These are phyloP conservation scores for Salminus brasiliensis DNA, from an alignment of 2,113 vertebrate species.

Conservation along the genomic window DNA sequence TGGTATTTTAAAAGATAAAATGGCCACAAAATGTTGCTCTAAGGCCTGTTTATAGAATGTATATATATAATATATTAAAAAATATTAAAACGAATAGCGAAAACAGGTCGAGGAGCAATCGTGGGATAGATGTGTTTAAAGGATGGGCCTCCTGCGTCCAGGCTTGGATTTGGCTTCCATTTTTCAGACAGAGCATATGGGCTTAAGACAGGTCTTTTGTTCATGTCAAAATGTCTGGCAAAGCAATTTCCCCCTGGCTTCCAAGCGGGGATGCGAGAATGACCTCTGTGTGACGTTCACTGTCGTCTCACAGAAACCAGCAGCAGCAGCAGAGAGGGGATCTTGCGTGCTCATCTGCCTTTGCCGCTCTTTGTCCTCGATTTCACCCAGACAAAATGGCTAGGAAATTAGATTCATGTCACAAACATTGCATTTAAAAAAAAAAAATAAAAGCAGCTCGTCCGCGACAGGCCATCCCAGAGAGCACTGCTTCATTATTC, in stretches of 20 bases:
- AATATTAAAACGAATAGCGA: too few relatives aligned
- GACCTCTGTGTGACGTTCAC: slow-evolving; percentile 29
- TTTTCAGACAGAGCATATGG: slow-evolving; percentile 16
- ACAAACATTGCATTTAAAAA: slow-evolving; percentile 66
- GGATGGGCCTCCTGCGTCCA: slow-evolving; percentile 16
- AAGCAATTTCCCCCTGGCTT: slow-evolving; percentile 27
- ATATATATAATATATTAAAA: too few relatives aligned
- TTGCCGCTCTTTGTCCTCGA: slow-evolving; percentile 64
- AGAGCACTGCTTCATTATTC: slow-evolving; percentile 69
- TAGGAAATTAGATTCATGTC: slow-evolving; percentile 71
- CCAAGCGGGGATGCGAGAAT: slow-evolving; percentile 26
- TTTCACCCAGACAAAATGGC: slow-evolving; percentile 68
- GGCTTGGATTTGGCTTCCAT: slow-evolving; percentile 15
- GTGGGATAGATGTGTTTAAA: slow-evolving; percentile 1
- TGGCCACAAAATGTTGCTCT: too few relatives aligned
- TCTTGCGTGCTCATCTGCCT: slow-evolving; percentile 50
- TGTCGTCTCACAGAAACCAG: slow-evolving; percentile 29
- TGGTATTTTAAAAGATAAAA: too few relatives aligned
- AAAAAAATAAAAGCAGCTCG: slow-evolving; percentile 26
- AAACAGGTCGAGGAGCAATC: background rate
- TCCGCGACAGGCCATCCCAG: slow-evolving; percentile 55
- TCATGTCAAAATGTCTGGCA: slow-evolving; percentile 38
- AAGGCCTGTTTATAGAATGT: too few relatives aligned
- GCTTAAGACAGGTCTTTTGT: slow-evolving; percentile 19
- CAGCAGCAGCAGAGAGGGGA: slow-evolving; percentile 24